Evolutionary conservation across 1,140 invertebrate species (phyloP), one percentile per base, ranked within the genome.

Genomic region (Chironomus striatipennis): DNA sequence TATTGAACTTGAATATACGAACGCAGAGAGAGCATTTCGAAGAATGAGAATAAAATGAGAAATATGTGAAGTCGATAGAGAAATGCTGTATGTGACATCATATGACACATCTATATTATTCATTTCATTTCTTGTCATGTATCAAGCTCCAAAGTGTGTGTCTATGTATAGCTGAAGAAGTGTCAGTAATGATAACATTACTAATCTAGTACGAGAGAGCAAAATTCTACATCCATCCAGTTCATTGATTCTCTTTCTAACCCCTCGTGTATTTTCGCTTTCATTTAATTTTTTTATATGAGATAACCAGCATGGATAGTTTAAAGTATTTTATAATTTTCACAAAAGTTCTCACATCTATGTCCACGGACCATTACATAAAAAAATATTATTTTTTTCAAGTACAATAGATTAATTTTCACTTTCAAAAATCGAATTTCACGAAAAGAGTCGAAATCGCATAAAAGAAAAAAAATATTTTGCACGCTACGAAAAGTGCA

Each of bases 1-100:
- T 57, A 57, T n/a, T 57, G 47, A 57, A 57, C 47, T 57, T 57
- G 47, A 57, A 57, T 57, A 57, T 10, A 57, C 47, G 47, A 57
- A 57, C 47, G 47, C 47, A 12, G 47, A 12, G 12, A 15, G 43
- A 47, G 47, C 47, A 34, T 34, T 1, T 5, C 24, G 24, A 34
- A 34, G 24, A 34, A 34, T 34, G 24, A 34, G 24, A 34, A 34
- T 34, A 34, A 34, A 34, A 34, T 34, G 24, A 1, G 24, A 34
- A 34, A 34, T 34, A 34, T 57, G 47, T n/a, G 47, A 57, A 57
- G 12, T 57, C 12, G 12, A 57, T 57, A n/a, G 47, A 57, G 47
- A 57, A 57, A 57, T 57, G 47, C 47, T 12, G n/a, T n/a, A 10
- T 57, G 47, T 57, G 47, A 57, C 47, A 57, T 57, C 47, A 57